Percentiles rank a stretch among this genome's conserved stretches.
Conservation (phyloP, 2,888 invertebrate genomes). For the Caenorhabditis imperialis region DNA sequence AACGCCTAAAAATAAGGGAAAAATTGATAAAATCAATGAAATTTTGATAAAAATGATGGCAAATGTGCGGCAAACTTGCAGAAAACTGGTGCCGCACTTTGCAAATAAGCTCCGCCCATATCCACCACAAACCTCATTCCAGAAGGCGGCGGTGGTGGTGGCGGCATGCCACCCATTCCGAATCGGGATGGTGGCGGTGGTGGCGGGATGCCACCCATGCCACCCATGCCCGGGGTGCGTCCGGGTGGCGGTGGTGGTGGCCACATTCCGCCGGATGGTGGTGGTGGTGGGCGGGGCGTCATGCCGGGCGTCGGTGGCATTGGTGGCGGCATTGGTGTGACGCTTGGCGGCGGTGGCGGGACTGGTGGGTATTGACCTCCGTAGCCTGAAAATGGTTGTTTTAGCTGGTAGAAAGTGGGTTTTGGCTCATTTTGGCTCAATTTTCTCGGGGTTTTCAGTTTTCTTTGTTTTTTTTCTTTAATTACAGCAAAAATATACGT, state of each 20-base stretch:
- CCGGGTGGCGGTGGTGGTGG: slow-evolving; percentile 61
- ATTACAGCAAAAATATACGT: too few species aligned
- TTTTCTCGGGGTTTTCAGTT: too few species aligned
- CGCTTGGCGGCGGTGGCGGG: slow-evolving; percentile 57
- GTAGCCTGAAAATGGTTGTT: too few species aligned
- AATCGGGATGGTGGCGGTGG: slow-evolving; percentile 68
- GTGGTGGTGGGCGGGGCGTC: slow-evolving; percentile 66
- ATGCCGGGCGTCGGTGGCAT: slow-evolving; percentile 63
- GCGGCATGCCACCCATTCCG: slow-evolving; percentile 53
- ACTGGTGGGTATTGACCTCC: slow-evolving; percentile 52
- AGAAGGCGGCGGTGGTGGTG: slow-evolving; percentile 54
- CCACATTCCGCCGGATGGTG: slow-evolving; percentile 50
- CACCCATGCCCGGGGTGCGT: slow-evolving; percentile 52
- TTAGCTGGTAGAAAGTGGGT: too few species aligned
- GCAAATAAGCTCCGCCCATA: too few species aligned
- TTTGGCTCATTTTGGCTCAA: too few species aligned
- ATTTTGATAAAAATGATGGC: too few species aligned
- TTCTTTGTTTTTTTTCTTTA: too few species aligned
- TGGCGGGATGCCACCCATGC: slow-evolving; percentile 53
- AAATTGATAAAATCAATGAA: too few species aligned
- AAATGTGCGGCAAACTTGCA: too few species aligned
- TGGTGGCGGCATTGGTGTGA: slow-evolving; percentile 64
- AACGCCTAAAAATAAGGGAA: too few species aligned
- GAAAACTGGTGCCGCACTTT: too few species aligned
- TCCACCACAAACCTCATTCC: slow-evolving; percentile 49